Conservation (phyloP, 2,113 vertebrate genomes). For the Ancistrus triradiatus region DNA sequence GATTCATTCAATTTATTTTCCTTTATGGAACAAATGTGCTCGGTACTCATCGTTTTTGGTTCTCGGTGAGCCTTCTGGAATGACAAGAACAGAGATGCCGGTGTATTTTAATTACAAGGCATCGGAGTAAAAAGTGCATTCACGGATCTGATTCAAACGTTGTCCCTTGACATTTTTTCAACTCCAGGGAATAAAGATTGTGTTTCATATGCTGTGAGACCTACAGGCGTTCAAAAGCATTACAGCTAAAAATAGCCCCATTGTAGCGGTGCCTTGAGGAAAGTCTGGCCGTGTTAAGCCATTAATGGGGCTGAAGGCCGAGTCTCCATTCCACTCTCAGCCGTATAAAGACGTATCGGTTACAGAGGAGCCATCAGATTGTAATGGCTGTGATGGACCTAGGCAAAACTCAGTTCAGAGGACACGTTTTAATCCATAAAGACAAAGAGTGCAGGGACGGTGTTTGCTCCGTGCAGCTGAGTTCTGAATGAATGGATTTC, state of each 20-base stretch:
- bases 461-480: slow-evolving; percentile 15
- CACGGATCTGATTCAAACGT: too few relatives aligned
- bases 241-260: slow-evolving; percentile 34
- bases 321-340: slow-evolving; percentile 23
- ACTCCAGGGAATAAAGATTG: slow-evolving; percentile 23
- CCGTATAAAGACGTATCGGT: slow-evolving; percentile 16
- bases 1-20: too few relatives aligned
- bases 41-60: too few relatives aligned
- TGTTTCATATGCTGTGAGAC: slow-evolving; percentile 34
- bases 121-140: too few relatives aligned
- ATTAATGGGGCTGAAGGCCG: slow-evolving; percentile 23
- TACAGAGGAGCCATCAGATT: slow-evolving; percentile 22
- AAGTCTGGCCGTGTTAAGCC: slow-evolving; percentile 15
- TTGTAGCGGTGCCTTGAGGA: slow-evolving; percentile 36
- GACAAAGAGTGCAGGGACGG: slow-evolving; percentile 4
- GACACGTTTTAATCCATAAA: slow-evolving; percentile 21
- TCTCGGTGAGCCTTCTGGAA: too few relatives aligned
- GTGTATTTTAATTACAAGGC: too few relatives aligned
- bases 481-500: slow-evolving; percentile 40
- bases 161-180: too few relatives aligned
- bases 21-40: too few relatives aligned
- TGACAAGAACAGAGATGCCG: too few relatives aligned
- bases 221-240: slow-evolving; percentile 29
- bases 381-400: slow-evolving; percentile 29
- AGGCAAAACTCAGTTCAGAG: slow-evolving; percentile 28